Percentiles rank a stretch among this genome's conserved stretches.
These are phyloP conservation scores for Pseudomyrmex flavicornis DNA, from an alignment of 1,140 invertebrate genomes.

Conservation along the genomic window DNA sequence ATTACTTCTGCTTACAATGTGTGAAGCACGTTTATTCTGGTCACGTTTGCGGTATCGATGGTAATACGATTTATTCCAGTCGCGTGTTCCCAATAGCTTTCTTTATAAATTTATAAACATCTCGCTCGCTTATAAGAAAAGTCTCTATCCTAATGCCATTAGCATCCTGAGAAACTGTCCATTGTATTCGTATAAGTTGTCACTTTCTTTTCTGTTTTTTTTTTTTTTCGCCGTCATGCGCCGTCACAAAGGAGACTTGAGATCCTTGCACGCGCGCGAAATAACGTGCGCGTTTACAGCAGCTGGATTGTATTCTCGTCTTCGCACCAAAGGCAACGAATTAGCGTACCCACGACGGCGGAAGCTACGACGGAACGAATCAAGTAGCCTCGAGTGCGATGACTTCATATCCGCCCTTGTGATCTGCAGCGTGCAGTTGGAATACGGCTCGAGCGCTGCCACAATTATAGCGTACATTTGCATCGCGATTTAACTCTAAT, in stretches of 20 bases:
- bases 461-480: constrained; percentile 30
- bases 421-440: constrained; percentile 62
- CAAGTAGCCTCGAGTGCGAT: constrained; percentile 71
- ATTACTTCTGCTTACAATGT: no score
- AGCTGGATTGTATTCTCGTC: constrained; percentile 44
- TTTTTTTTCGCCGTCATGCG: neutral
- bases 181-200: constrained; percentile 43
- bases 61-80: constrained; percentile 3
- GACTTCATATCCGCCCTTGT: constrained; percentile 72
- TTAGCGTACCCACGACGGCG: constrained; percentile 53
- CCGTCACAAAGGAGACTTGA: constrained; percentile 6
- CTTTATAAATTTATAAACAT: constrained; percentile 28
- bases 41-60: neutral
- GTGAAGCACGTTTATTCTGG: no score
- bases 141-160: neutral
- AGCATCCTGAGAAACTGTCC: constrained; percentile 36
- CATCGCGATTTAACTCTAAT: constrained; percentile 22
- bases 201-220: constrained; percentile 19
- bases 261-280: neutral
- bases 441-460: neutral
- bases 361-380: constrained; percentile 51
- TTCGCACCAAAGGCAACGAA: constrained; percentile 56
- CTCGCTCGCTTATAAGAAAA: constrained; percentile 28
- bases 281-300: constrained; percentile 18
- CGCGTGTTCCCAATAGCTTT: constrained; percentile 1